Evolutionary conservation across 2,888 invertebrate genomes (phyloP), one percentile per base, ranked within the genome.

Genomic region (Apoderus coryli): DNA sequence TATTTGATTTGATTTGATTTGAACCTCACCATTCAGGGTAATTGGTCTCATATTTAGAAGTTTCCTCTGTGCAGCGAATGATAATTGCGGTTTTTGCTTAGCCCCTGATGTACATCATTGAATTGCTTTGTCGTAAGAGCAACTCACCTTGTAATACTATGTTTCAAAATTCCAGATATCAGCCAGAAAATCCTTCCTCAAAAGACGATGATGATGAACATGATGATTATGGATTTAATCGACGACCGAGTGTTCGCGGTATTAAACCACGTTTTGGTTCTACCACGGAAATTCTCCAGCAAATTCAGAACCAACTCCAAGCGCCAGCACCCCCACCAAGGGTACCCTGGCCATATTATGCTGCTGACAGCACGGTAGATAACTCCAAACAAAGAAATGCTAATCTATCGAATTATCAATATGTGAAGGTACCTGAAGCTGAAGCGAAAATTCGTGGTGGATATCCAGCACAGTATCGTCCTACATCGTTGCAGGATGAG

Each of bases 171-270:
- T n/a, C 10, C 16, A 38, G 38, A 27, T 39, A 39, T 16, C 37
- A 37, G 12, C 33, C 37, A 39, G 10, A 35, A 23, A 28, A 28
- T 27, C 6, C 10, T 11, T 9, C 61, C 4, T 60, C 64, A 46
- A 66, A 66, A 33, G 60, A 61, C 10, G 63, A 72, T 35, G 81
- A 80, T 29, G 77, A 80, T 35, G 84, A 85, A 43, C 80, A 84
- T 44, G 85, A 86, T 44, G 86, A 88, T 50, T 86, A 88, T 46
- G 88, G 88, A 1, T 88, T 89, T 54, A 81, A 84, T 48, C 70
- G 82, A 19, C 65, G 88, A n/a, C 88, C 88, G 0, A 82, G 84
- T 1, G 88, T 89, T 2, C 70, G 85, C 2, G 86, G 88, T 0
- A 86, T 89, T 38, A 86, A 86, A 50, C 79, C 85, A n/a, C 72